These are phyloP conservation scores for Perccottus glenii DNA, from an alignment of 2,113 vertebrate species.

Conservation along the genomic window DNA sequence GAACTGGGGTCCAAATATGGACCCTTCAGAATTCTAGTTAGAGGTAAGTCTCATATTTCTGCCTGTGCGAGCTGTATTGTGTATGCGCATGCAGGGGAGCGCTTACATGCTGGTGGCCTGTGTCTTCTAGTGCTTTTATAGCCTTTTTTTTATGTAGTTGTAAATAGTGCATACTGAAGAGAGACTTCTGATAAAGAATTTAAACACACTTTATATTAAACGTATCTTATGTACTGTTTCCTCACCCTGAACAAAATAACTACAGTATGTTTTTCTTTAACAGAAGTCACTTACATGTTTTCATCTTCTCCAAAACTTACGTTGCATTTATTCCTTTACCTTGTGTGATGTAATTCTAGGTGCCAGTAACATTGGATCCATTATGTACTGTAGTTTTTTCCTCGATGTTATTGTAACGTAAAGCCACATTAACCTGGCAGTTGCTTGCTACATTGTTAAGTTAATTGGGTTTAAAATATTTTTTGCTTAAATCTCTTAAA, in stretches of 20 bases:
- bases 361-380: no score
- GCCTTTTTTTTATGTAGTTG: neutral
- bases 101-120: slow-evolving; percentile 22
- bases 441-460: neutral
- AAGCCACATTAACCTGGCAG: neutral
- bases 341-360: no score
- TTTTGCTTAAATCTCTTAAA: no score
- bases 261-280: slow-evolving; percentile 13
- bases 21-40: slow-evolving; percentile 67
- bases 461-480: slow-evolving; percentile 17
- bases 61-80: slow-evolving; percentile 30
- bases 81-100: slow-evolving; percentile 25
- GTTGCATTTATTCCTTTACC: neutral
- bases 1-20: slow-evolving; percentile 75
- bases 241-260: neutral
- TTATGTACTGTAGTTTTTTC: no score
- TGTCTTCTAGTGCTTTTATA: slow-evolving; percentile 32
- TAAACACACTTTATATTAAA: neutral
- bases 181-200: slow-evolving; percentile 12
- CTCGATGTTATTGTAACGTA: no score
- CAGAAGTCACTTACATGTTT: slow-evolving; percentile 30
- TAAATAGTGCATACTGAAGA: neutral
- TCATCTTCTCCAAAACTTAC: neutral
- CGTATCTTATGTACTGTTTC: no score
- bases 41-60: slow-evolving; percentile 74